A percentile compares a stretch with the other conserved stretches of the same genome.
These are phyloP conservation scores for Calliphora vicina DNA, from an alignment of 1,140 invertebrate genomes.

Conservation along the genomic window DNA sequence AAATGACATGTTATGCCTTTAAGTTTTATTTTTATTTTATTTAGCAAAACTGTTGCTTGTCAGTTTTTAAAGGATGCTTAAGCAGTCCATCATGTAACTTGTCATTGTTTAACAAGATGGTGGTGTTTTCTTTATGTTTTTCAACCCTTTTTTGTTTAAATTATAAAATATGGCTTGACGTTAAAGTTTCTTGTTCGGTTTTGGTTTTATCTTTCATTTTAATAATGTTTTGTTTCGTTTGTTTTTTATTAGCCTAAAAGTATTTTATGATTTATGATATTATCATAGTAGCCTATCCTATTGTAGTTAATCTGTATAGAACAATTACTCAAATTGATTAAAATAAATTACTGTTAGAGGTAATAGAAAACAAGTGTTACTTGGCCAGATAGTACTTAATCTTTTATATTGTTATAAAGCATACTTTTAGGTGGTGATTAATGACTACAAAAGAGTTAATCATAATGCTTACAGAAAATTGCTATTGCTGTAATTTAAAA, in stretches of 20 bases:
- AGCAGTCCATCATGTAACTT: background rate
- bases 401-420: background rate
- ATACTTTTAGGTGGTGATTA: background rate
- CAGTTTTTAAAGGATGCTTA: background rate
- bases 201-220: background rate
- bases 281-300: background rate
- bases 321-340: constrained; percentile 24
- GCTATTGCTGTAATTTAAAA: no score
- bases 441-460: background rate
- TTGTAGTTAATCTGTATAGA: background rate
- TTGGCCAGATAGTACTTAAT: background rate
- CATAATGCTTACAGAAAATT: no score
- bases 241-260: constrained; percentile 18
- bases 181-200: background rate
- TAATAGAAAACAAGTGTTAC: background rate
- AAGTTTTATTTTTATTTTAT: background rate
- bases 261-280: constrained; percentile 33
- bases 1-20: background rate
- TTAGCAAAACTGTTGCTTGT: background rate
- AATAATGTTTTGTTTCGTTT: background rate
- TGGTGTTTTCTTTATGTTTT: background rate
- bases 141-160: background rate
- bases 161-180: background rate
- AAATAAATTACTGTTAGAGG: background rate
- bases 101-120: constrained; percentile 5